Base-by-base conservation (phyloP, 2,888 invertebrate genomes). In the Hypsopygia costalis region DNA sequence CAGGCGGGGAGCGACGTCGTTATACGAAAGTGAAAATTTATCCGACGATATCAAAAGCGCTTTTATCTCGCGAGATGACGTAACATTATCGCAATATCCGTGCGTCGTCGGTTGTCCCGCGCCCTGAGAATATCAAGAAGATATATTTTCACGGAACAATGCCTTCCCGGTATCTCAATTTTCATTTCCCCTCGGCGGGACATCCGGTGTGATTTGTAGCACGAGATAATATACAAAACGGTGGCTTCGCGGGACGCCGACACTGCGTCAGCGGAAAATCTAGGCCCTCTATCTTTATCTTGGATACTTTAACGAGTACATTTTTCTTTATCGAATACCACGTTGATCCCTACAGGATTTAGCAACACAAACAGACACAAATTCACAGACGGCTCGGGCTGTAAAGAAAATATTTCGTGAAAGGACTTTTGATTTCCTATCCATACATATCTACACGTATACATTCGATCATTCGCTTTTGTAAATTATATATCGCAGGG, bases 81-180 rank as follows among this genome's bases (percentile, higher is more conserved):
- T 75, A 72, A 77, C 78, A 80, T 81, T 80, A 81, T 82, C 81
- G 75, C 81, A 82, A 83, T 83, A 83, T 81, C 81, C 77, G 70
- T 70, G 77, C 76, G 74, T 73, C 74, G 75, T 62, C 76, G 72
- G 69, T 75, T 74, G 81, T 74, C 74, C 75, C 74, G 74, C 72
- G 72, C 76, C 69, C 73, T 66, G 70, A 72, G 75, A 85, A 85
- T 81, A 85, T 81, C 81, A 81, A 81, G 79, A 77, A 85, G 80
- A 83, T 85, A 83, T 83, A 85, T 83, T 83, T 83, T 79, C 80
- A 82, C 81, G 80, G 85, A 85, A 86, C 85, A 86, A 86, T 86
- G 83, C 77, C 77, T 78, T 75, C 66, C 74, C 76, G 82, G 85
- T 86, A 85, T 85, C 86, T 86, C 85, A 86, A 85, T 86, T 85